These are phyloP conservation scores for Pithys albifrons DNA, from an alignment of 2,113 vertebrate genomes.

Conservation along the genomic window DNA sequence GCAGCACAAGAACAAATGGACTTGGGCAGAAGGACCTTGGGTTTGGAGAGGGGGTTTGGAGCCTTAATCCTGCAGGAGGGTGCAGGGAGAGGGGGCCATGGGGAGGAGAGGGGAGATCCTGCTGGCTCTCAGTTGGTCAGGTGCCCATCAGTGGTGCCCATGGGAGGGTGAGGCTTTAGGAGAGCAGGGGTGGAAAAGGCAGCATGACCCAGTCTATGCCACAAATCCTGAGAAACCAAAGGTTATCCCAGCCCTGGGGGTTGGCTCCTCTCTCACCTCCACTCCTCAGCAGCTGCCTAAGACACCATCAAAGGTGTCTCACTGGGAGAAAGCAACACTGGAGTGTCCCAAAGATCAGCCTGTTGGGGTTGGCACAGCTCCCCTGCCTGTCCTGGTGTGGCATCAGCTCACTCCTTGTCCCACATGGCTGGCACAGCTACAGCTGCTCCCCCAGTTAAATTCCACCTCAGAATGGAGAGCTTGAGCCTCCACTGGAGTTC, in stretches of 20 bases:
- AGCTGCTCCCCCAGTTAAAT: background rate
- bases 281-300: background rate
- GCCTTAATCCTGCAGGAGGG: background rate
- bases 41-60: background rate
- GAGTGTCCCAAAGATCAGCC: background rate
- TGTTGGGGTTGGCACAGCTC: background rate
- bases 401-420: background rate
- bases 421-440: background rate
- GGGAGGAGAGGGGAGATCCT: background rate
- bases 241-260: background rate
- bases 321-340: background rate
- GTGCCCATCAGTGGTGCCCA: background rate
- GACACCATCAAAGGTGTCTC: background rate
- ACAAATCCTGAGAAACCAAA: background rate
- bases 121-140: background rate
- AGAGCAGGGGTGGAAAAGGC: background rate
- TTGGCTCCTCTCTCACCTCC: background rate
- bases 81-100: too few relatives aligned
- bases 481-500: fast-evolving
- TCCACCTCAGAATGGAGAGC: background rate
- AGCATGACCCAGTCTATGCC: background rate
- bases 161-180: fast-evolving
- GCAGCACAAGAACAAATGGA: background rate
- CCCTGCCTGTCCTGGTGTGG: fast-evolving
- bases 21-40: background rate